Base-by-base conservation (phyloP, 2,113 vertebrate species). In the Hucho hucho region DNA sequence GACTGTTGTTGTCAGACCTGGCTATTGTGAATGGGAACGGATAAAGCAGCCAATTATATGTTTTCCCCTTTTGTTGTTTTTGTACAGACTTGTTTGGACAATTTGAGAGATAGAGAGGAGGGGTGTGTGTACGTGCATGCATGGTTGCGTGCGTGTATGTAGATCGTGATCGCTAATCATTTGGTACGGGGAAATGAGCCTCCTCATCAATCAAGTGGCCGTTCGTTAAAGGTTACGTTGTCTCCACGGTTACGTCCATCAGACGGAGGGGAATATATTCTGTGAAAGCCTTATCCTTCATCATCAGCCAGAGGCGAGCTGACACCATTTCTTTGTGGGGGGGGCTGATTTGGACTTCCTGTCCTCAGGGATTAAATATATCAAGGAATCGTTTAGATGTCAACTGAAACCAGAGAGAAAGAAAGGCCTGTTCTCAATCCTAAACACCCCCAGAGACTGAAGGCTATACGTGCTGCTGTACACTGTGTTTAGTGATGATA, bases 281-380 rank as follows among this genome's bases (percentile, higher is more conserved):
- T 80, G 84, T 88, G 80, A 79, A 75, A 82, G 89, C 69, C 93
- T 93, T 93, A 93, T 92, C 91, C 89, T 93, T 91, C 91, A 92
- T 92, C 89, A 92, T 91, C 89, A 91, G 84, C 84, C 84, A 91
- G 88, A 90, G 86, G 84, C 93, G 90, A 88, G 83, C 78, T 87
- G 87, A 90, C 90, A 90, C 92, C 90, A 93, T 93, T 92, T 47
- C 81, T 87, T 83, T 70, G 69, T 64, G 81, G 80, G 82, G 87
- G 70, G 84, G 86, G 76, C 80, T 86, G 82, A 91, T 88, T 91
- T 90, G 69, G 73, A 59, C 85, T 83, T 87, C 83, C 80, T 86
- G 84, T 93, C 89, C 79, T 76, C 75, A 29, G 75, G 84, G 85
- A 92, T 92, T 87, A 82, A 82, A 87, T 76, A 74, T 75, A 86